Evolutionary conservation across 2,113 vertebrate species (phyloP).

Genomic region (Sceloporus undulatus): DNA sequence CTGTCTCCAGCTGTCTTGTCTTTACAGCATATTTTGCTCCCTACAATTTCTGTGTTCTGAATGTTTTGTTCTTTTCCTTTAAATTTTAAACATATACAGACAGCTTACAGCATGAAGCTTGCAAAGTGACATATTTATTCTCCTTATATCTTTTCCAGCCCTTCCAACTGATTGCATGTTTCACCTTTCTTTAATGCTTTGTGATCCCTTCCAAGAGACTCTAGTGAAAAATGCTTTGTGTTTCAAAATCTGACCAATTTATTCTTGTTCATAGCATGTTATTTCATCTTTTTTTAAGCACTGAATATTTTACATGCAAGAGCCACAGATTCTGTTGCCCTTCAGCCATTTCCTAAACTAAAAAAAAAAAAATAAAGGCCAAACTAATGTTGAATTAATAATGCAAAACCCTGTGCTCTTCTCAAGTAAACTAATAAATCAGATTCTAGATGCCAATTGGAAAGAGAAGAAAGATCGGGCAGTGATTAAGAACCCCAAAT

Average conservation of each 20-base stretch:
- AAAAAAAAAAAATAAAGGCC: not conserved
- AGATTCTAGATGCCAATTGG: not conserved
- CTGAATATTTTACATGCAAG: conserved; percentile 21
- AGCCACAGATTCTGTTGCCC: not conserved
- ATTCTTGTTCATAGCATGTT: not conserved
- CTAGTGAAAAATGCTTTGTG: conserved; percentile 32
- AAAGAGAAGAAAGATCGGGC: conserved; percentile 47
- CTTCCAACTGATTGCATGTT: conserved; percentile 53
- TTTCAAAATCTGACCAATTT: conserved; percentile 44
- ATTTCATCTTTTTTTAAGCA: conserved; percentile 43
- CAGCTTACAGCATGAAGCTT: conserved; percentile 50
- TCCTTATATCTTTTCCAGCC: conserved; percentile 45
- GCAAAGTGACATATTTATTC: conserved; percentile 58
- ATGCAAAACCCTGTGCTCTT: conserved; percentile 3
- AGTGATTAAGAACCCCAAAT: conserved; percentile 48
- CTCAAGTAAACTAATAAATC: conserved; percentile 24
- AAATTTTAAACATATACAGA: conserved; percentile 59
- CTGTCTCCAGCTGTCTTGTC: conserved; percentile 49
- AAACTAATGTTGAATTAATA: conserved; percentile 11
- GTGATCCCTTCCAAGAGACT: conserved; percentile 58
- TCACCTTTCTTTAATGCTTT: conserved; percentile 67
- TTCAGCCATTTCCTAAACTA: not conserved
- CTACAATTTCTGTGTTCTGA: conserved; percentile 52
- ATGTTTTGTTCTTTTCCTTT: conserved; percentile 64
- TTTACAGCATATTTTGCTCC: conserved; percentile 59